Evolutionary conservation across 2,888 invertebrate genomes (phyloP).

Genomic region (Ashinkailepas kermadecensis): DNA sequence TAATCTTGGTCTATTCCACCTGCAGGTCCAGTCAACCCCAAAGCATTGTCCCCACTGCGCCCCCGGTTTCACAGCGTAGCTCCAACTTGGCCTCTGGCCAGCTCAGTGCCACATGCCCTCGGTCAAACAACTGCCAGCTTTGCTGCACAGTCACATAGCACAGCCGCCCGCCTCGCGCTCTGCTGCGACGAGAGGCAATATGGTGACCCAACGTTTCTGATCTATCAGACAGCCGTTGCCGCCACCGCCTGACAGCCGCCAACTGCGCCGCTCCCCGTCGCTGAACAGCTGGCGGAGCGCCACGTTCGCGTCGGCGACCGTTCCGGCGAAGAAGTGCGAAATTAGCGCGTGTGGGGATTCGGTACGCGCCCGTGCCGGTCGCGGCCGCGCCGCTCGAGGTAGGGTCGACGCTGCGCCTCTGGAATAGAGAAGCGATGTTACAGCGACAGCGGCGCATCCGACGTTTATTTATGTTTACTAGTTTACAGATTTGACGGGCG

Average conservation of each 20-base stretch:
- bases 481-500: constrained; percentile 9
- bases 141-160: too few relatives aligned
- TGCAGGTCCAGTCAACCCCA: too few relatives aligned
- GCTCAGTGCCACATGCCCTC: too few relatives aligned
- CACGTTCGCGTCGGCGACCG: background rate
- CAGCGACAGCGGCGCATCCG: background rate
- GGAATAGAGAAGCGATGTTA: constrained; percentile 18
- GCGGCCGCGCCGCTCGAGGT: background rate
- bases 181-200: background rate
- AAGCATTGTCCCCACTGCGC: too few relatives aligned
- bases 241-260: background rate
- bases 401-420: background rate
- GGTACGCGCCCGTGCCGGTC: background rate
- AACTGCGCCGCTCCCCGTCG: background rate
- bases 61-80: too few relatives aligned
- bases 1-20: too few relatives aligned
- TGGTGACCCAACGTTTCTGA: background rate
- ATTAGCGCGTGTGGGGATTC: constrained; percentile 21
- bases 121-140: too few relatives aligned
- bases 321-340: background rate
- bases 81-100: too few relatives aligned
- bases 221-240: background rate
- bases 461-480: constrained; percentile 9
- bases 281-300: background rate
- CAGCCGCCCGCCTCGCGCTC: too few relatives aligned